Evolutionary conservation across 1,140 invertebrate genomes (phyloP).

Genomic region (Drosophila busckii): DNA sequence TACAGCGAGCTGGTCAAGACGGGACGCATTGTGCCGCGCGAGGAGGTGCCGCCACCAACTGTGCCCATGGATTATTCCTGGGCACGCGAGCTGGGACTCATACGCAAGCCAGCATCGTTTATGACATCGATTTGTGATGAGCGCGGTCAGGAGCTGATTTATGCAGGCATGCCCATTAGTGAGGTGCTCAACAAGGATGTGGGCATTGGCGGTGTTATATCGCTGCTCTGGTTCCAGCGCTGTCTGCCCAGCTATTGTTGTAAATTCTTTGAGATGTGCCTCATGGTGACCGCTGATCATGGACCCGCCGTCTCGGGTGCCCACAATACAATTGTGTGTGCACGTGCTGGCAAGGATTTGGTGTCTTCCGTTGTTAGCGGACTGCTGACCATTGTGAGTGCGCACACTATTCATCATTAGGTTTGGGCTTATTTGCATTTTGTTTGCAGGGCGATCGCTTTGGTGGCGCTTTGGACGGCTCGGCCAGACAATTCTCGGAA

Average conservation of each 20-base stretch:
- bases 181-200: constrained; percentile 93
- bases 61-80: constrained; percentile 99
- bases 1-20: constrained; percentile 90
- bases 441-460: constrained; percentile 94
- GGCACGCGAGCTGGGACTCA: constrained; percentile 98
- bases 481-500: constrained; percentile 97
- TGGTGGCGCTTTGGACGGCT: constrained; percentile 98
- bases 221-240: constrained; percentile 98
- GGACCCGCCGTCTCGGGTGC: constrained; percentile 99
- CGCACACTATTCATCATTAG: neutral
- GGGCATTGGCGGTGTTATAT: constrained; percentile 98
- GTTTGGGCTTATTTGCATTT: neutral
- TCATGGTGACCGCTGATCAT: constrained; percentile 99
- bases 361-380: constrained; percentile 98
- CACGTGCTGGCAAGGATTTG: constrained; percentile 98
- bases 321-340: constrained; percentile 99
- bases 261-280: constrained; percentile 99
- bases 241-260: constrained; percentile 95
- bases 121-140: constrained; percentile 99
- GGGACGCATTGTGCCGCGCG: constrained; percentile 90
- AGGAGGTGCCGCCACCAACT: constrained; percentile 97
- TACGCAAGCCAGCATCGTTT: constrained; percentile 99
- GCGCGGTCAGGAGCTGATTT: constrained; percentile 97
- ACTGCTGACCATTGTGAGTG: constrained; percentile 96
- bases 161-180: constrained; percentile 99